Conservation (phyloP, 2,797 vertebrate species). For the Echeneis naucrates region DNA sequence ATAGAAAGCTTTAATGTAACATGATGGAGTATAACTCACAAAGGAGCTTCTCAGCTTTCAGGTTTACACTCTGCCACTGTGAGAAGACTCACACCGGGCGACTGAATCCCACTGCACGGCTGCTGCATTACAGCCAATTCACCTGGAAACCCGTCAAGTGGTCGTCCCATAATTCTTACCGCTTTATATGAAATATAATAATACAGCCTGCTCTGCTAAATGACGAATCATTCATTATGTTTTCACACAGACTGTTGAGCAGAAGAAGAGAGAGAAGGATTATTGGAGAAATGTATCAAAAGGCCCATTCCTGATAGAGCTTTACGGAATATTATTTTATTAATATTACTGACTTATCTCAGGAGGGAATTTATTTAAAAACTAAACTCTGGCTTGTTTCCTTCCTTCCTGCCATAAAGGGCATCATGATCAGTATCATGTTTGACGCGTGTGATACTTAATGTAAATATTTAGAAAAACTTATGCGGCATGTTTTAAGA, state of each 20-base stretch:
- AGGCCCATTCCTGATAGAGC: background rate
- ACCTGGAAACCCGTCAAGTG: slow-evolving; percentile 10
- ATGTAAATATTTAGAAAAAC: too few relatives aligned
- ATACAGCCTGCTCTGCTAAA: background rate
- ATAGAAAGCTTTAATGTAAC: slow-evolving; percentile 39
- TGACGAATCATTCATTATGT: slow-evolving; percentile 15
- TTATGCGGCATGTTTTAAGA: too few relatives aligned
- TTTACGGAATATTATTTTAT: too few relatives aligned
- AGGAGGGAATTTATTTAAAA: too few relatives aligned
- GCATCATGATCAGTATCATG: too few relatives aligned
- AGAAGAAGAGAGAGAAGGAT: background rate
- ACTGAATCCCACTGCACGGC: slow-evolving; percentile 32
- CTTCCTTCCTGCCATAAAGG: too few relatives aligned
- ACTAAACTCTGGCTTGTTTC: too few relatives aligned
- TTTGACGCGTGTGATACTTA: too few relatives aligned
- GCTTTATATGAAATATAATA: background rate
- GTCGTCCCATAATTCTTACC: slow-evolving; percentile 19
- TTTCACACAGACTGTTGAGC: background rate
- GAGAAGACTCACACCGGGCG: slow-evolving; percentile 25
- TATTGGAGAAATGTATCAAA: background rate
- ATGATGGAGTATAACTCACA: slow-evolving; percentile 48
- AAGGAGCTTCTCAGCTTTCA: slow-evolving; percentile 52
- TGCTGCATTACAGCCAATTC: slow-evolving; percentile 49
- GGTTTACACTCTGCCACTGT: slow-evolving; percentile 61
- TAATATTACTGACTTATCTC: background rate